A percentile compares a stretch with the other conserved stretches of the same genome.
phyloP scores from a whole-genome alignment of 2,113 vertebrate species.

The Dicaeum eximium region DNA sequence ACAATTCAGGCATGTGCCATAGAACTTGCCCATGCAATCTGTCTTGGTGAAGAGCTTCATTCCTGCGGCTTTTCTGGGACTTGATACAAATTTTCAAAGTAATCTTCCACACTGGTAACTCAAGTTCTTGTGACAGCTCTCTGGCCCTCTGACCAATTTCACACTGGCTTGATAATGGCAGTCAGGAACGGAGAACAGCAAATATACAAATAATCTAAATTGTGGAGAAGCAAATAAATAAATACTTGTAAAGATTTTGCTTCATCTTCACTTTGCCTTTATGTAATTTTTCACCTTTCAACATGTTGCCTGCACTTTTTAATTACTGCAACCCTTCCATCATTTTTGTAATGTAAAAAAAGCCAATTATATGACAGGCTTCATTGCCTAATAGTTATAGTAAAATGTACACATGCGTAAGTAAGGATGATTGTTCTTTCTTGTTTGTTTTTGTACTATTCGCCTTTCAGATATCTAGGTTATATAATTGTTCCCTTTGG shows the following conservation, averaged over 20 bases:
- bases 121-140: neutral
- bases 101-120: neutral
- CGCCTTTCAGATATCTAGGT: slow-evolving; percentile 62
- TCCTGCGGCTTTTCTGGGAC: neutral
- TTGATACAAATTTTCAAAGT: neutral
- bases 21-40: neutral
- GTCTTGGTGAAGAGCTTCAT: neutral
- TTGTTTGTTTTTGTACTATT: slow-evolving; percentile 55
- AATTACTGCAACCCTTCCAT: slow-evolving; percentile 54
- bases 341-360: slow-evolving; percentile 19
- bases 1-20: neutral
- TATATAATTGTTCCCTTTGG: slow-evolving; percentile 73
- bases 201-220: neutral
- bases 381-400: slow-evolving; percentile 37
- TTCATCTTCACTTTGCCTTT: slow-evolving; percentile 8
- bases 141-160: neutral
- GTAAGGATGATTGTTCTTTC: slow-evolving; percentile 41
- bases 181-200: neutral
- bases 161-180: neutral
- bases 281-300: slow-evolving; percentile 49
- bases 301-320: slow-evolving; percentile 16
- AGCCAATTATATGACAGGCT: slow-evolving; percentile 14
- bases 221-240: neutral
- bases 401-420: slow-evolving; percentile 33
- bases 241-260: neutral